These are phyloP conservation scores for Spicauda simplicius DNA, from an alignment of 2,888 invertebrate genomes.

Conservation along the genomic window DNA sequence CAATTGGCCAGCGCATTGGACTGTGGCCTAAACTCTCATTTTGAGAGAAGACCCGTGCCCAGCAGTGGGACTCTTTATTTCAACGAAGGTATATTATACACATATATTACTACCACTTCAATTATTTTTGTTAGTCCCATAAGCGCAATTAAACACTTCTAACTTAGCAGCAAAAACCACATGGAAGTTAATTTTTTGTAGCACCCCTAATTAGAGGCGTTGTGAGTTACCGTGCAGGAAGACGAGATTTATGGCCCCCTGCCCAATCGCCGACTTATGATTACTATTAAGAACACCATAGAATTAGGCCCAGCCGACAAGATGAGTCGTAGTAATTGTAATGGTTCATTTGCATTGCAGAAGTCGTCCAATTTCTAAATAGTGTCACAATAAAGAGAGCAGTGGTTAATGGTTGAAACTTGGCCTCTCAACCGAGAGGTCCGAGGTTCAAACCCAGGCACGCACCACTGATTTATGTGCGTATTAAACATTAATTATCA, in stretches of 20 bases:
- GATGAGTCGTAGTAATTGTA: background rate
- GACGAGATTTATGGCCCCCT: constrained; percentile 24
- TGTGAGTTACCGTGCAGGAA: constrained; percentile 25
- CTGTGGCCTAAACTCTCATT: no score
- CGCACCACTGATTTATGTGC: no score
- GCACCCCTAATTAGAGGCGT: constrained; percentile 29
- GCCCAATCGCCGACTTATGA: constrained; percentile 17
- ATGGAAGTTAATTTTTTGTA: constrained; percentile 31
- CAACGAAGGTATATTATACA: background rate
- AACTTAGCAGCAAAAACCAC: constrained; percentile 5
- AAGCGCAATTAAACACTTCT: background rate
- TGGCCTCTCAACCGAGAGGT: no score
- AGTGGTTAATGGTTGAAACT: no score
- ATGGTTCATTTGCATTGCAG: no score
- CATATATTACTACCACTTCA: background rate
- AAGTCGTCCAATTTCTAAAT: no score
- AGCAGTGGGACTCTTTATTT: no score
- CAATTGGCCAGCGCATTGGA: no score
- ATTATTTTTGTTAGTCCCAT: background rate
- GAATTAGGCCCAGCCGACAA: background rate
- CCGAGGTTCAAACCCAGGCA: no score
- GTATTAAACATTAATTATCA: no score
- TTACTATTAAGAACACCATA: constrained; percentile 3
- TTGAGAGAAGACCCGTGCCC: no score
- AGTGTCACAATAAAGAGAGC: background rate